Evolutionary conservation across 2,113 vertebrate genomes (phyloP), one percentile per base, ranked within the genome.

Genomic region (Emydocephalus ijimae): DNA sequence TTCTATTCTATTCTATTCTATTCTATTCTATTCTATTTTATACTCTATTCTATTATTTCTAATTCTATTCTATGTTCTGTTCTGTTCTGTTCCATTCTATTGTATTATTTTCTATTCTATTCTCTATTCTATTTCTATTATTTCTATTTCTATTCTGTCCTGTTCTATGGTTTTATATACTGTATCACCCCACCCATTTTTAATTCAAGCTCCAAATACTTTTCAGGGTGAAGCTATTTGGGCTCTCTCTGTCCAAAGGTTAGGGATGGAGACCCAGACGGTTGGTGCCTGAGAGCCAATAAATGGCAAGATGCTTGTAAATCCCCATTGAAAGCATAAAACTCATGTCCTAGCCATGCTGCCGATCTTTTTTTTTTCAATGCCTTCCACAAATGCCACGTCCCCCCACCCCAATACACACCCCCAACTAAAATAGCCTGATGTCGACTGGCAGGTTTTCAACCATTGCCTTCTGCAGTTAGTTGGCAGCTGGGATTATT

Each of bases 401-500:
- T 4, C 7, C 57, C 57, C 23, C 1, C 0, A 0, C 8, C 21
- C 7, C 10, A n/a, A n/a, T n/a, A n/a, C n/a, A n/a, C n/a, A n/a
- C 2, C 7, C 4, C 2, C n/a, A 85, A 81, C 11, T 34, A 54
- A 52, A 74, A 54, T 34, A 56, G 12, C 29, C 48, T 26, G 7
- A 43, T 55, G 88, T 48, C 56, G 29, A 7, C n/a, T 64, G 43
- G 29, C 57, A 64, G 55, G n/a, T 54, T 88, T 92, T 52, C 56
- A 87, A 18, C n/a, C 11, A 9, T 15, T 2, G 21, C 45, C 56
- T 85, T 52, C 45, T 34, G 8, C 24, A 39, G 5, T 43, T 43
- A 21, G 74, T 81, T 81, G 74, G 34, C 74, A 81, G 34, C 34
- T 18, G 2, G 39, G 69, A 89, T 89, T 43, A 39, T 56, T 39